These are phyloP conservation scores for Hylyphantes graminicola DNA, from an alignment of 1,140 invertebrate species.

Conservation along the genomic window DNA sequence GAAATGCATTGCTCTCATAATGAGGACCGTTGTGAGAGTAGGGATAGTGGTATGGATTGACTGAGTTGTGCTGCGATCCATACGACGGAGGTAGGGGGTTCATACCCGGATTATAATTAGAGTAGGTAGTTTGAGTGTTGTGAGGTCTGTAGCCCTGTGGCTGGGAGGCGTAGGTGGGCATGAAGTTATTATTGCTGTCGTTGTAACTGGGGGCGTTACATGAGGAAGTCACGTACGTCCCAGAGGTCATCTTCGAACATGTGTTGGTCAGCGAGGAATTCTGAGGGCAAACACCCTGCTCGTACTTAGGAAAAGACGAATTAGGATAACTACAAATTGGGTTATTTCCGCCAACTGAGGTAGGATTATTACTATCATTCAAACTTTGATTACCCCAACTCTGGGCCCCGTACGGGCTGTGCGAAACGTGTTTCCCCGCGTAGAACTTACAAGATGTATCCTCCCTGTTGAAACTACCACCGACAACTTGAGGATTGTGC, in stretches of 20 bases:
- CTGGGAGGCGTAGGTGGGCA: background rate
- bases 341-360: background rate
- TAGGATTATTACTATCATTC: conserved; percentile 18
- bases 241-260: conserved; percentile 23
- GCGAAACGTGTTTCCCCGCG: conserved; percentile 49
- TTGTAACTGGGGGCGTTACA: conserved; percentile 8
- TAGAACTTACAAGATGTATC: conserved; percentile 39
- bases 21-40: conserved; percentile 6
- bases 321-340: too few relatives aligned
- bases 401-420: background rate
- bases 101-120: conserved; percentile 9
- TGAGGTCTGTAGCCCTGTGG: background rate
- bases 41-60: conserved; percentile 4
- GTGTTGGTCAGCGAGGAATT: conserved; percentile 8
- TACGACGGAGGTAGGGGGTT: conserved; percentile 11
- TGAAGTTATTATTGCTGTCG: conserved; percentile 36
- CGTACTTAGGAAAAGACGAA: too few relatives aligned
- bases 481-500: background rate
- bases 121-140: background rate
- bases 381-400: conserved; percentile 3
- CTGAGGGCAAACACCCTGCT: background rate
- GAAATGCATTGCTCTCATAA: conserved; percentile 21
- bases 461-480: background rate
- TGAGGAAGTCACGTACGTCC: conserved; percentile 32
- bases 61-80: background rate